phyloP scores from a whole-genome alignment of 1,140 invertebrate species.

The Meloidogyne exigua region DNA sequence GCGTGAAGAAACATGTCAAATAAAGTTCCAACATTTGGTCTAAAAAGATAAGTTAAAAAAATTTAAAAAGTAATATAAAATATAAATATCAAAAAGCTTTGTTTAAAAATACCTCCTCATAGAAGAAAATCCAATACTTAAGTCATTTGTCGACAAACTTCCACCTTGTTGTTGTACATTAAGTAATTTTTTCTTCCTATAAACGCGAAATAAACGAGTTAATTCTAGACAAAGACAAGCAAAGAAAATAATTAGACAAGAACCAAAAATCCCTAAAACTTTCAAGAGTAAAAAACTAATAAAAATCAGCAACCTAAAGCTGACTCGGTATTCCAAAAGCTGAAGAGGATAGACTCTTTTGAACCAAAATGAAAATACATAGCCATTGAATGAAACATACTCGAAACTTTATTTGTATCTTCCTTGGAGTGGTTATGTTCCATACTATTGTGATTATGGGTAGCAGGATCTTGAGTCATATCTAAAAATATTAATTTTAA shows the following conservation, averaged over 20 bases:
- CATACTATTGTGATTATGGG: not conserved
- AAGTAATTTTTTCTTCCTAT: conserved; percentile 36
- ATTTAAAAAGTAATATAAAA: not conserved
- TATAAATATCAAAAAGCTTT: too few species aligned
- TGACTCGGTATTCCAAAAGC: conserved; percentile 49
- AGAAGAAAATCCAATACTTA: not conserved
- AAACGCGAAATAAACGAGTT: conserved; percentile 50
- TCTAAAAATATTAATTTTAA: too few species aligned
- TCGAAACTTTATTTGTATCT: not conserved
- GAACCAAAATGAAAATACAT: conserved; percentile 62
- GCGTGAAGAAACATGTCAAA: conserved; percentile 84
- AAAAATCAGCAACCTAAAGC: conserved; percentile 43
- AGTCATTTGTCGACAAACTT: not conserved
- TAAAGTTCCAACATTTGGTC: conserved; percentile 68
- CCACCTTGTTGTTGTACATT: conserved; percentile 11
- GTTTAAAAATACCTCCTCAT: not conserved
- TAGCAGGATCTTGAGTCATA: not conserved
- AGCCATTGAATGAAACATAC: conserved; percentile 14
- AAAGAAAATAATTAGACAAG: conserved; percentile 48
- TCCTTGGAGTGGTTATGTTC: not conserved
- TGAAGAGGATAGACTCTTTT: conserved; percentile 56
- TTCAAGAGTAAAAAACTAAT: conserved; percentile 11
- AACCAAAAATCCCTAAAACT: conserved; percentile 54
- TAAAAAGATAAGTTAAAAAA: conserved; percentile 21
- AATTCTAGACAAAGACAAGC: conserved; percentile 52